phyloP scores from a whole-genome alignment of 2,888 invertebrate genomes.

The Lepeophtheirus nordmannii region DNA sequence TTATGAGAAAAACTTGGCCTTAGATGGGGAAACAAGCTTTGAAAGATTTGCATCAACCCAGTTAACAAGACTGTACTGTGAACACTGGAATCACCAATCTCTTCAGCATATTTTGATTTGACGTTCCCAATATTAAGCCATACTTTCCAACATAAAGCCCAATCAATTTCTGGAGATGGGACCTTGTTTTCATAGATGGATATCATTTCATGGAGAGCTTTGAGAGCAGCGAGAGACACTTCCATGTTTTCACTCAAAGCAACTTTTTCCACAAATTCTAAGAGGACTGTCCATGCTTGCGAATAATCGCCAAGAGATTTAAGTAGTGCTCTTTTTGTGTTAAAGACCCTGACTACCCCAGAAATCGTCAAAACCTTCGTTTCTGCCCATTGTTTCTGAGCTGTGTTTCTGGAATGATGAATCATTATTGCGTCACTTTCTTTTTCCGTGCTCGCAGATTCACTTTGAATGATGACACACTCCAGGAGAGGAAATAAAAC shows the following conservation, averaged over 20 bases:
- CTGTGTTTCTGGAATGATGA: conserved; percentile 94
- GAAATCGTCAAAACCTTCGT: conserved; percentile 76
- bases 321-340: conserved; percentile 69
- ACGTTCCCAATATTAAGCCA: conserved; percentile 14
- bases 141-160: conserved; percentile 15
- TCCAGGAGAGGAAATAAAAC: conserved; percentile 87
- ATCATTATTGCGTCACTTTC: conserved; percentile 86
- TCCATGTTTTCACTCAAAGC: conserved; percentile 84
- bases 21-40: conserved; percentile 79
- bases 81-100: background rate
- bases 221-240: conserved; percentile 82
- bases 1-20: conserved; percentile 39
- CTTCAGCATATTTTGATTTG: background rate
- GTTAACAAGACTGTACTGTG: conserved; percentile 53
- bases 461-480: conserved; percentile 54
- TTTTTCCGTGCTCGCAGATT: conserved; percentile 44
- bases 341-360: conserved; percentile 83
- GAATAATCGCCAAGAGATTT: conserved; percentile 75
- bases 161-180: conserved; percentile 8
- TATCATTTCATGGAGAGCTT: conserved; percentile 90
- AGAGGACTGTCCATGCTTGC: conserved; percentile 76
- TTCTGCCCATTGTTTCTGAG: conserved; percentile 98
- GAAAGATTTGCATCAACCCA: conserved; percentile 85
- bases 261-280: conserved; percentile 84
- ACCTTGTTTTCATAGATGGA: background rate